phyloP scores from a whole-genome alignment of 2,797 vertebrate genomes.

The Sebastes trivittatus region DNA sequence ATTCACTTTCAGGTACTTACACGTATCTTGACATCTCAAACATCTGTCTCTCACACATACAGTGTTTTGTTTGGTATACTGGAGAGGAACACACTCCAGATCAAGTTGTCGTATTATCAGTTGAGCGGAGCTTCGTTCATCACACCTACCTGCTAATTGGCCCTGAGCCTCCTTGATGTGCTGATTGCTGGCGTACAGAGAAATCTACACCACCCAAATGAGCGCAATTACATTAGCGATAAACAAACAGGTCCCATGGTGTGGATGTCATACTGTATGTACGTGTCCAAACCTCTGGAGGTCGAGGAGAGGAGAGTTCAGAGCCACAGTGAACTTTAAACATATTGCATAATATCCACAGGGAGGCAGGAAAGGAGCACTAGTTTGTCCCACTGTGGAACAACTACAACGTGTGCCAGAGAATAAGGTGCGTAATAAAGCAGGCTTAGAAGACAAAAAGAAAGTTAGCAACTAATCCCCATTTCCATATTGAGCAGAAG shows the following conservation, averaged over 20 bases:
- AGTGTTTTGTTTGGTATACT: background rate
- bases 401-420: background rate
- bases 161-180: background rate
- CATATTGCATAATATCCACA: slow-evolving; percentile 40
- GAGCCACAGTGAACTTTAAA: background rate
- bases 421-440: slow-evolving; percentile 22
- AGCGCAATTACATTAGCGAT: slow-evolving; percentile 24
- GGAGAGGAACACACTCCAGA: background rate
- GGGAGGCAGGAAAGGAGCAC: slow-evolving; percentile 53
- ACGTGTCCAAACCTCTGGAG: background rate
- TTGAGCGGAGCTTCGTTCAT: background rate
- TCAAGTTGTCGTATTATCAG: background rate
- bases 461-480: slow-evolving; percentile 28
- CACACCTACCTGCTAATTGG: slow-evolving; percentile 13
- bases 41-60: background rate
- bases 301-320: background rate
- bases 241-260: background rate
- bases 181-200: background rate
- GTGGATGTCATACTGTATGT: slow-evolving; percentile 1
- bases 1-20: background rate
- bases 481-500: slow-evolving; percentile 32
- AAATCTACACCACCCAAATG: slow-evolving; percentile 19
- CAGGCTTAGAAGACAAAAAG: slow-evolving; percentile 28
- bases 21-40: background rate
- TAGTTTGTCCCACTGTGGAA: background rate